Evolutionary conservation across 2,888 invertebrate genomes (phyloP), one percentile per base, ranked within the genome.

Genomic region (Trichogramma evanescens): DNA sequence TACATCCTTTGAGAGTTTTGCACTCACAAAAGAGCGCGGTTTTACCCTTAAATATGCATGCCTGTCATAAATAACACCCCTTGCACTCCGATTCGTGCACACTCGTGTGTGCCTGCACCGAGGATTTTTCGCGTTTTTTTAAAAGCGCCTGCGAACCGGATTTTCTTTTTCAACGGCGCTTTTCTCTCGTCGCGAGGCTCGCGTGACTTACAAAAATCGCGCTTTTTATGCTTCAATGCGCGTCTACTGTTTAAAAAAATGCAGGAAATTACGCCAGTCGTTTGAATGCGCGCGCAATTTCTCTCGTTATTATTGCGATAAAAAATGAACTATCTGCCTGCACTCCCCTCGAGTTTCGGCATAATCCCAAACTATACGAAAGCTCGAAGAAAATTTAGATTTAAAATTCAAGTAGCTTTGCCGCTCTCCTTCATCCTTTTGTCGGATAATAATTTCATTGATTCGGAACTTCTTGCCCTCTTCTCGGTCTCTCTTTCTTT

Each of bases 1-100:
- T 46, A 51, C 54, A 61, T 61, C 61, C 61, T 61, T 58, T 58
- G 57, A 61, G 61, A 57, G 58, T 61, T 61, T 58, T 58, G 61
- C 50, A 54, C 50, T 50, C 57, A 26, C 26, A 26, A 26, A 26
- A 26, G 26, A 26, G 61, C 40, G 50, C 26, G n/a, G 26, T 26
- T 26, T 26, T 26, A 26, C 61, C 57, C 54, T 57, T 57, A 61
- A 61, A 54, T 61, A 61, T 61, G 61, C 61, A 61, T 57, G 61
- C 46, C 50, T 26, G 43, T 46, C 54, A 57, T 61, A 61, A 61
- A 61, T 61, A 61, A 61, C 61, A 48, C 42, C 26, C 54, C 43
- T 50, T 50, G 43, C 50, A 9, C 39, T 50, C 45, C 50, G 53
- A 50, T 54, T 54, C 59, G 26, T 26, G 26, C 26, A 26, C 26